phyloP scores from a whole-genome alignment of 2,888 invertebrate species.

The Meteorus colon region DNA sequence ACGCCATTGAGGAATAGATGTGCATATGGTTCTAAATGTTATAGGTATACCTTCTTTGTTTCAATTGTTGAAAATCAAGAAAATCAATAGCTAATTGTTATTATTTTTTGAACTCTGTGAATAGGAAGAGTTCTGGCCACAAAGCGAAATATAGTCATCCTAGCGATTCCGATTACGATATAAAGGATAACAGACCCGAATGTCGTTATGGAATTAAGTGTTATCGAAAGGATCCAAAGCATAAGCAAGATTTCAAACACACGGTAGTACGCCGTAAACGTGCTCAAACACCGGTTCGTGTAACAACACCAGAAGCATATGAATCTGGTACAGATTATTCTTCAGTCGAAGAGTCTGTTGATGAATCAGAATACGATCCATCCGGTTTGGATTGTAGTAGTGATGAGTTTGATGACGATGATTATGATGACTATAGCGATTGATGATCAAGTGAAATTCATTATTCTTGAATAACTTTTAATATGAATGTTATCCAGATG shows the following conservation, averaged over 20 bases:
- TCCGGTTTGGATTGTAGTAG: slow-evolving; percentile 52
- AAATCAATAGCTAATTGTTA: neutral
- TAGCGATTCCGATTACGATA: slow-evolving; percentile 77
- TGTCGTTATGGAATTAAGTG: slow-evolving; percentile 79
- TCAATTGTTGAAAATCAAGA: no score
- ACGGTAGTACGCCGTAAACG: slow-evolving; percentile 53
- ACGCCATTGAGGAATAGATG: slow-evolving; percentile 75
- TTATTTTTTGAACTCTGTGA: slow-evolving; percentile 24
- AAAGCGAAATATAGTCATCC: slow-evolving; percentile 79
- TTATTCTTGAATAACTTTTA: neutral
- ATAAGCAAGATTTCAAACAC: slow-evolving; percentile 75
- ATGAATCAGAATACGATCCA: slow-evolving; percentile 68
- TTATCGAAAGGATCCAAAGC: slow-evolving; percentile 76
- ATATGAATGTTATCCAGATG: neutral
- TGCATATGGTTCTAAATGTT: slow-evolving; percentile 79
- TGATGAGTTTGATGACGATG: slow-evolving; percentile 49
- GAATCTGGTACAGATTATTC: slow-evolving; percentile 50
- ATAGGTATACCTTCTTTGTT: slow-evolving; percentile 73
- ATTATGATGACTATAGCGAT: slow-evolving; percentile 49
- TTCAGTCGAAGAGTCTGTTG: slow-evolving; percentile 64
- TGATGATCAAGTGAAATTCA: slow-evolving; percentile 20
- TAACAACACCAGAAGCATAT: slow-evolving; percentile 35
- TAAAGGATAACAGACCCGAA: slow-evolving; percentile 71
- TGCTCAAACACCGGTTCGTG: slow-evolving; percentile 51
- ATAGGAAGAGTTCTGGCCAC: slow-evolving; percentile 79